Conservation (phyloP, 2,888 invertebrate species). For the Neoitamus cyanurus region DNA sequence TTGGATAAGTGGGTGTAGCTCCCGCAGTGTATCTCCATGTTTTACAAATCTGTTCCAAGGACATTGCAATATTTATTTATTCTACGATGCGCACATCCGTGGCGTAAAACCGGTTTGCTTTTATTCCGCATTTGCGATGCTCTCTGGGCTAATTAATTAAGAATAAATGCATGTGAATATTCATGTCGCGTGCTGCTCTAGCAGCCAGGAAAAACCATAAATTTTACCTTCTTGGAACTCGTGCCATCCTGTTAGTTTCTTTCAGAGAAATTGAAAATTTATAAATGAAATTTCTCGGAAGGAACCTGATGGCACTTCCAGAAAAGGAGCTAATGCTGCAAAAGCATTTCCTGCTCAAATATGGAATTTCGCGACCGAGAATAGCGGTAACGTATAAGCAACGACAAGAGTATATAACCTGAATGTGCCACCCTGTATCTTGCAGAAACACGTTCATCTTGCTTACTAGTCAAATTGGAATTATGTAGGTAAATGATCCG, state of each 20-base stretch:
- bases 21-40: too few species aligned
- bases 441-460: not conserved
- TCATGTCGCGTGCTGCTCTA: not conserved
- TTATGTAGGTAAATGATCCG: not conserved
- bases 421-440: not conserved
- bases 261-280: not conserved
- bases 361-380: too few species aligned
- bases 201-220: not conserved
- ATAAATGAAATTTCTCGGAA: not conserved
- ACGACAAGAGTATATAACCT: not conserved
- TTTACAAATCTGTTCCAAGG: too few species aligned
- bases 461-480: not conserved
- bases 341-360: too few species aligned
- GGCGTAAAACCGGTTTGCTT: too few species aligned
- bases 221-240: not conserved
- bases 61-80: too few species aligned
- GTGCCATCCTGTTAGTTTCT: not conserved
- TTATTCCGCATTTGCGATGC: too few species aligned
- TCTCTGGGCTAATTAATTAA: not conserved
- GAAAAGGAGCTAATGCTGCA: not conserved
- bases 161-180: not conserved
- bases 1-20: too few species aligned
- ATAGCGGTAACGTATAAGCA: too few species aligned
- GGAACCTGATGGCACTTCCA: not conserved
- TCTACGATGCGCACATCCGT: too few species aligned